These are phyloP conservation scores for Yponomeuta evonymella DNA, from an alignment of 2,888 invertebrate species.

Conservation along the genomic window DNA sequence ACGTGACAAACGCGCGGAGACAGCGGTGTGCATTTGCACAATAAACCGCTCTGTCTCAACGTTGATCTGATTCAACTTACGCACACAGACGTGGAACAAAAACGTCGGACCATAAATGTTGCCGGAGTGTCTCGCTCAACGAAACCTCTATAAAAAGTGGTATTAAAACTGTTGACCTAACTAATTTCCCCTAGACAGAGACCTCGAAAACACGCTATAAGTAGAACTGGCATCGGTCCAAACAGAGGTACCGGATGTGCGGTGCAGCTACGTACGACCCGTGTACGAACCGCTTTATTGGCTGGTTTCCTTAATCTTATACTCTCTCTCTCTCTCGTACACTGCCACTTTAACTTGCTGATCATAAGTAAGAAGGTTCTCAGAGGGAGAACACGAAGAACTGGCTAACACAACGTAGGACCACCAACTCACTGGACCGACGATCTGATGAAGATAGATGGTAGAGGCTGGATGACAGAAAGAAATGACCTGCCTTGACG, in stretches of 20 bases:
- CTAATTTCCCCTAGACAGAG: conserved; percentile 24
- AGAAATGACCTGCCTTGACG: too few relatives aligned
- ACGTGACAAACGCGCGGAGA: neutral
- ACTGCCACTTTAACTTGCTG: too few relatives aligned
- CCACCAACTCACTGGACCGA: too few relatives aligned
- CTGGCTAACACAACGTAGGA: too few relatives aligned
- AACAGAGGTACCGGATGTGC: conserved; percentile 31
- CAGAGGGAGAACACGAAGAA: too few relatives aligned
- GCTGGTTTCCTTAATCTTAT: neutral
- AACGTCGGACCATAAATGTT: neutral
- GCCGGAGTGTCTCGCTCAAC: neutral
- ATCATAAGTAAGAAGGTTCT: neutral
- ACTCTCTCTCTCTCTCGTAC: neutral
- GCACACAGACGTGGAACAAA: neutral
- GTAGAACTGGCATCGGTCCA: conserved; percentile 44
- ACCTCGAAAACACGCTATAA: conserved; percentile 46
- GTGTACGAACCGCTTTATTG: conserved; percentile 3
- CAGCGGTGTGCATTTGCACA: neutral
- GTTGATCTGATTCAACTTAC: neutral
- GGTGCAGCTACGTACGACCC: conserved; percentile 33
- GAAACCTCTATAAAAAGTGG: neutral
- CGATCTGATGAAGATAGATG: too few relatives aligned
- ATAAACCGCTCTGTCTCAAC: neutral
- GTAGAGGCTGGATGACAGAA: too few relatives aligned
- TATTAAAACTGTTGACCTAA: conserved; percentile 9